Percentiles rank a stretch among this genome's conserved stretches.
Evolutionary conservation across 2,888 invertebrate species (phyloP).

Genomic region (Keiferia lycopersicella): DNA sequence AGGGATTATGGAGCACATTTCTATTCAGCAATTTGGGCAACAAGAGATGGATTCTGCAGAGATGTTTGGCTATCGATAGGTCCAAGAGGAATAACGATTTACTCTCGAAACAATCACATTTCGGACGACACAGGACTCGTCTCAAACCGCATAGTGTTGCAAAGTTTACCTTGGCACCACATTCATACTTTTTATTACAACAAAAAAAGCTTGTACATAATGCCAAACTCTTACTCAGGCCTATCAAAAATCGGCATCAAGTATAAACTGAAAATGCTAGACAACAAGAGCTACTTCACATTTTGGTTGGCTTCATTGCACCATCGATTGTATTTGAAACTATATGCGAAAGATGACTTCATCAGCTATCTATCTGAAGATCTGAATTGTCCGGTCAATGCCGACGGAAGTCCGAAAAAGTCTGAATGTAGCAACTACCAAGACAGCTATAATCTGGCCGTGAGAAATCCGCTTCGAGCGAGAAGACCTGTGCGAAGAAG

Average conservation of each 20-base stretch:
- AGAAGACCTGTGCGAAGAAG: constrained; percentile 75
- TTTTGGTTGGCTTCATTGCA: constrained; percentile 90
- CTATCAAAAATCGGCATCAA: constrained; percentile 83
- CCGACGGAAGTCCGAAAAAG: constrained; percentile 53
- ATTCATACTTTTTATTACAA: constrained; percentile 89
- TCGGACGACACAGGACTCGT: constrained; percentile 55
- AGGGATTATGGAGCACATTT: constrained; percentile 89
- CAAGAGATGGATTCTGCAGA: constrained; percentile 81
- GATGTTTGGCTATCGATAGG: constrained; percentile 85
- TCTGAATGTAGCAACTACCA: constrained; percentile 73
- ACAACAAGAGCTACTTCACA: constrained; percentile 88
- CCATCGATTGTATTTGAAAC: constrained; percentile 87
- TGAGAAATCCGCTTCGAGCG: constrained; percentile 65
- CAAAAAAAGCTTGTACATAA: constrained; percentile 85
- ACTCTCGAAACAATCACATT: constrained; percentile 73
- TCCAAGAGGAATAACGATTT: constrained; percentile 83
- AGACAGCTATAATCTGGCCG: constrained; percentile 77
- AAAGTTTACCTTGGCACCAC: constrained; percentile 84
- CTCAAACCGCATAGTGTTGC: constrained; percentile 71
- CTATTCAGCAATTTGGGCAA: constrained; percentile 86
- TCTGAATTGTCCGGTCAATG: constrained; percentile 77
- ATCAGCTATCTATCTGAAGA: constrained; percentile 83
- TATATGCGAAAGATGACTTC: constrained; percentile 87
- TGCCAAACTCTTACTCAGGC: constrained; percentile 78
- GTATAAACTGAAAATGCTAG: constrained; percentile 87